These are phyloP conservation scores for Acropora tenuis DNA, from an alignment of 64 coral and sea anemone species.

Conservation along the genomic window DNA sequence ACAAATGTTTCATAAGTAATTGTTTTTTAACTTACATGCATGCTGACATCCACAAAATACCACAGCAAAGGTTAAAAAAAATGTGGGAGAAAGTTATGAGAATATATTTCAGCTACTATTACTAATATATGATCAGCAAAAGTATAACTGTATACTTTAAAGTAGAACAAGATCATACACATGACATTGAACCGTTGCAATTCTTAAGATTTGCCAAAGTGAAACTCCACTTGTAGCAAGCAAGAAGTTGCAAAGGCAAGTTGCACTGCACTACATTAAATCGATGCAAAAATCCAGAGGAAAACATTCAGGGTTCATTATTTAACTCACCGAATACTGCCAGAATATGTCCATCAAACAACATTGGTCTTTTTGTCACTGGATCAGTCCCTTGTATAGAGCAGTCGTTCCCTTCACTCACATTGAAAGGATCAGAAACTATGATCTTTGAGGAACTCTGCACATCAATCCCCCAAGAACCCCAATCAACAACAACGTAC, in stretches of 20 bases:
- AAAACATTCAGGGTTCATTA: neutral
- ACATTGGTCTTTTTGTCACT: neutral
- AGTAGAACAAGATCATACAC: neutral
- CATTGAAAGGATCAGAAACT: neutral
- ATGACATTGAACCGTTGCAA: neutral
- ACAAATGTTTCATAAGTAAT: neutral
- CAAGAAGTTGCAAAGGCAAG: neutral
- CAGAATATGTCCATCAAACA: neutral
- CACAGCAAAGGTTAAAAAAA: neutral
- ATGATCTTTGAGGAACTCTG: neutral
- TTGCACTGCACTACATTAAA: neutral
- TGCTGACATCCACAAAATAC: neutral
- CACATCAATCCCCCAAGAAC: neutral
- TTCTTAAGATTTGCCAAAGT: neutral
- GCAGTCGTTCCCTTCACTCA: neutral
- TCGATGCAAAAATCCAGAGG: neutral
- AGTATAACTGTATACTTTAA: neutral
- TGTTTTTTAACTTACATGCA: neutral
- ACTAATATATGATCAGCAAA: neutral
- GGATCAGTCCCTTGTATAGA: conserved; percentile 17
- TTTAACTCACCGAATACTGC: conserved; percentile 12
- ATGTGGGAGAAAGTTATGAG: neutral
- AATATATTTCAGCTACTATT: neutral
- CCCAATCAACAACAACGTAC: conserved; percentile 18
- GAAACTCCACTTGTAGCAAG: neutral